Evolutionary conservation across 35 echinoderm and acorn worm species (phyloP), one percentile per base, ranked within the genome.

Genomic region (Chiridota heheva): DNA sequence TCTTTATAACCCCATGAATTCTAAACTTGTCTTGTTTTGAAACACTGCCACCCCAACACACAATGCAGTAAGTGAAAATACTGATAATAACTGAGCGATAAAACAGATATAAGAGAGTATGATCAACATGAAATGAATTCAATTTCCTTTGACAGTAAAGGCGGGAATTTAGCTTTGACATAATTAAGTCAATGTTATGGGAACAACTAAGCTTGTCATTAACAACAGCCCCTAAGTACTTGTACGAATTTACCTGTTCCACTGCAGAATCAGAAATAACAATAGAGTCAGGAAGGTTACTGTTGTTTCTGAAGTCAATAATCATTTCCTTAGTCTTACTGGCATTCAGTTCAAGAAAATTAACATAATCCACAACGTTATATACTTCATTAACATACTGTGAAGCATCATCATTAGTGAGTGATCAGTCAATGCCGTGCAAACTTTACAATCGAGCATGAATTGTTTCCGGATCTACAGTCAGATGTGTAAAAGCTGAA

Each of bases 181-280:
- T 30, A 5, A 65, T 65, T 5, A 65, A 15, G 27, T 65, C 67
- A 8, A 24, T 42, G 33, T 70, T 70, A 20, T 0, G 13, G 2
- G 15, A 4, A 36, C 67, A 65, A 30, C 7, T 13, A 1, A 30
- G 62, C 39, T 65, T 33, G 26, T 76, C 44, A 57, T 76, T 55
- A 2, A 76, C 7, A 26, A 53, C 44, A 16, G 57, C 72, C 48
- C 69, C 72, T 5, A 76, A 38, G 28, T 76, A 76, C 40, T 76
- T 76, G 28, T 76, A 76, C 12, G 41, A 48, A 10, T 27, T 27
- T 12, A 76, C 72, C n/a, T 48, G 27, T 18, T 57, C 72, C 28
- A 76, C 72, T 42, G 5, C 40, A 42, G 18, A 44, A 5, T 30
- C 62, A 34, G n/a, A 65, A 3, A 36, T 65, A 7, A 33, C 2